These are phyloP conservation scores for Fopius arisanus DNA, from an alignment of 1,140 invertebrate genomes.

Conservation along the genomic window DNA sequence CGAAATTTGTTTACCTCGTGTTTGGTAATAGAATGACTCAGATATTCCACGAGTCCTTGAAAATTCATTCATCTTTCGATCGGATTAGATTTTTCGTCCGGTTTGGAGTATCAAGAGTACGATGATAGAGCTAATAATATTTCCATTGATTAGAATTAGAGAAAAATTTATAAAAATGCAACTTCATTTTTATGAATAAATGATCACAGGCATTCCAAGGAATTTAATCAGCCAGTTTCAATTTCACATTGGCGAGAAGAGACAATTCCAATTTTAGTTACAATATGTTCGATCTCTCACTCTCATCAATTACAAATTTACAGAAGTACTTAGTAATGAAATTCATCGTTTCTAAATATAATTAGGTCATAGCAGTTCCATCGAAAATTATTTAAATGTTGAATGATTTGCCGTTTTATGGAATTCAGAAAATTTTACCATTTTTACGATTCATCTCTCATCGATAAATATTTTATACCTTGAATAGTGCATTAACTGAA, in stretches of 20 bases:
- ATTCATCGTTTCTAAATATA: background rate
- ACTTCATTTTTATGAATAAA: background rate
- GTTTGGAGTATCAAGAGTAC: background rate
- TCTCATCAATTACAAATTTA: background rate
- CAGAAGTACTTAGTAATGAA: background rate
- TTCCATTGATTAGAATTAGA: background rate
- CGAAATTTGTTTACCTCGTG: background rate
- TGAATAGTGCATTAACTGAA: background rate
- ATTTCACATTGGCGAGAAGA: no score
- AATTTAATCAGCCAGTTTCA: no score
- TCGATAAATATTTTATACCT: constrained; percentile 19
- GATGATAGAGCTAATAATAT: background rate
- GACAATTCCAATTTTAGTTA: no score
- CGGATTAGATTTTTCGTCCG: background rate
- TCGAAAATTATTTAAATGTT: background rate
- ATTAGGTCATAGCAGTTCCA: background rate
- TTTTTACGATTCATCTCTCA: background rate
- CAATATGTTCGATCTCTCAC: background rate
- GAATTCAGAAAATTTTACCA: background rate
- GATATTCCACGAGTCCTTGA: no score
- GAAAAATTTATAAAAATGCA: background rate
- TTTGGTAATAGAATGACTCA: background rate
- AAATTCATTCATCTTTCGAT: background rate
- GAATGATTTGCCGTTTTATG: background rate
- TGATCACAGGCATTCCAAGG: background rate